These are phyloP conservation scores for Limnephilus lunatus DNA, from an alignment of 2,888 invertebrate genomes.

Conservation along the genomic window DNA sequence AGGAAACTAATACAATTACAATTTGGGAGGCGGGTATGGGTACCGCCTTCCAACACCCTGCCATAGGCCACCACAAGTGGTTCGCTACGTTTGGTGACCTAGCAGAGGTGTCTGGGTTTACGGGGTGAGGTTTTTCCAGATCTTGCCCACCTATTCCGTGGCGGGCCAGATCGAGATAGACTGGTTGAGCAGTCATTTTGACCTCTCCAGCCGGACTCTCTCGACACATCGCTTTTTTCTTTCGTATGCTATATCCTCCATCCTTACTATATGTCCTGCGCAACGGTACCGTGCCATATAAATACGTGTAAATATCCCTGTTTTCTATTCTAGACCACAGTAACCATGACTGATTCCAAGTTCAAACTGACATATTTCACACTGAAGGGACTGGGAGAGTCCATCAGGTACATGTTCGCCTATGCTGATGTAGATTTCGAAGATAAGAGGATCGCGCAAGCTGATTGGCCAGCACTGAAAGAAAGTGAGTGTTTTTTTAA, in stretches of 20 bases:
- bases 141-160: no score
- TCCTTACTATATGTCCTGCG: neutral
- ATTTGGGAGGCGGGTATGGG: no score
- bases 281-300: neutral
- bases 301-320: conserved; percentile 66
- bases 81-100: no score
- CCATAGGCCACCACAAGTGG: no score
- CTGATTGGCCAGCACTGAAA: conserved; percentile 40
- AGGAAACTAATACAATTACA: no score
- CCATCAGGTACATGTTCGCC: conserved; percentile 68
- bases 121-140: no score
- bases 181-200: no score
- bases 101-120: no score
- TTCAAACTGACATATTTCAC: conserved; percentile 68
- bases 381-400: conserved; percentile 68
- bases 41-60: no score
- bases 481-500: conserved; percentile 21
- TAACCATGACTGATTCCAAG: conserved; percentile 56
- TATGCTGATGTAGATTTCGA: conserved; percentile 65
- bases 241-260: neutral
- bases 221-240: no score
- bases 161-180: no score
- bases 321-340: neutral
- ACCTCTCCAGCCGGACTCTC: no score
- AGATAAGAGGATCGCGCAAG: conserved; percentile 24